Base-by-base conservation (phyloP, 2,888 invertebrate genomes). In the Diplazon laetatorius region DNA sequence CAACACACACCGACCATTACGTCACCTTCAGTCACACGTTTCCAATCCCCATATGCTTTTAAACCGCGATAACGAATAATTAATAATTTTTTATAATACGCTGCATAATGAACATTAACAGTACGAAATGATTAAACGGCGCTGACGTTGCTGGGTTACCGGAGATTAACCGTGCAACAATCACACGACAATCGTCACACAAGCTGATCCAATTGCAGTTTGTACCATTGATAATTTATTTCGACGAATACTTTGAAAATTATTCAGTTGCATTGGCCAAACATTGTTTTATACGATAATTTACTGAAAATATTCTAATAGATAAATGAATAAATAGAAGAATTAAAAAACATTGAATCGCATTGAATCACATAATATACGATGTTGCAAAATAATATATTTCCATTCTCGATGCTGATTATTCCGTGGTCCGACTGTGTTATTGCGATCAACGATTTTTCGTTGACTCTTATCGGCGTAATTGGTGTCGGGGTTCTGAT, bases 71-170 rank as follows among this genome's bases (percentile, higher is more conserved):
- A 46, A 48, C 62, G 68, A 77, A 73, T 77, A 68, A 68, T 55
- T 76, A 14, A 62, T 37, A 44, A 14, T 66, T 72, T 60, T n/a
- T n/a, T n/a, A n/a, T 60, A 60, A 66, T 71, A 48, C 18, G 14
- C 9, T 35, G 14, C 20, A 55, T n/a, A 55, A n/a, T n/a, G 39
- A 20, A 42, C 20, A 10, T n/a, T 12, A 4, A 48, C 35, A 35
- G 48, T 65, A 42, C 46, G 66, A 55, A 52, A 52, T 72, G 37
- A 72, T 68, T 59, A 76, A 68, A 48, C 48, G 72, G 46, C 30
- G 72, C 39, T 42, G 14, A 16, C 55, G 60, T 55, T 66, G 66
- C 37, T 39, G n/a, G n/a, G n/a, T n/a, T 62, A 10, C 20, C 55
- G 30, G 46, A 55, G 72, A 77, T 77, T 73, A 73, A 22, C 14